Conservation (phyloP, 2,888 invertebrate species). For the Microplitis manilae region DNA sequence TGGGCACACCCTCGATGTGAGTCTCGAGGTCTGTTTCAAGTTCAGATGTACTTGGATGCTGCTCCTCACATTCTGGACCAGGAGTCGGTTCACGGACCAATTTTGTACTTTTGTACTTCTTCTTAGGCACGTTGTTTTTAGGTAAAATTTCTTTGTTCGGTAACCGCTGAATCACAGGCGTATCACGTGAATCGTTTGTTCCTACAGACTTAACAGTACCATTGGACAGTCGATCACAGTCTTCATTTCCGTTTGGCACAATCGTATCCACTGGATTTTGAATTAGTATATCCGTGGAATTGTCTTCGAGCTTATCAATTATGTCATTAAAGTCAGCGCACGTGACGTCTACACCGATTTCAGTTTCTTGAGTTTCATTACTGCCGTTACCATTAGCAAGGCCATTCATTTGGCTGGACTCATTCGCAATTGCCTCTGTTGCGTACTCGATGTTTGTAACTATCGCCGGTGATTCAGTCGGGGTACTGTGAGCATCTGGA, state of each 20-base stretch:
- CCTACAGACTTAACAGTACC: neutral
- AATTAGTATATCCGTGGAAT: conserved; percentile 12
- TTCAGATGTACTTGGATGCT: conserved; percentile 29
- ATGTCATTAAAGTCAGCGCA: conserved; percentile 46
- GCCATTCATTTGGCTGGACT: conserved; percentile 43
- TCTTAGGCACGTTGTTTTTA: conserved; percentile 31
- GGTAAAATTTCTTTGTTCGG: conserved; percentile 12
- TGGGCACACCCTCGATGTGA: conserved; percentile 39
- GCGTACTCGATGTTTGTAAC: conserved; percentile 48
- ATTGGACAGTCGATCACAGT: conserved; percentile 23
- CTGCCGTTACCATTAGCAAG: conserved; percentile 4
- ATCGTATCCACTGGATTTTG: conserved; percentile 16
- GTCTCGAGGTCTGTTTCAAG: conserved; percentile 15
- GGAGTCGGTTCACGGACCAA: conserved; percentile 64
- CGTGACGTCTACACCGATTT: conserved; percentile 48
- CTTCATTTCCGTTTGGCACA: conserved; percentile 39
- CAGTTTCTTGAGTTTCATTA: conserved; percentile 47
- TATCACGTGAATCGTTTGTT: conserved; percentile 19
- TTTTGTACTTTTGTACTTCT: conserved; percentile 61
- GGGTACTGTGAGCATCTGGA: conserved; percentile 10
- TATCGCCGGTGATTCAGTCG: conserved; percentile 33
- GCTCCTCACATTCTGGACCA: conserved; percentile 55
- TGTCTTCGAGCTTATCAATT: conserved; percentile 37
- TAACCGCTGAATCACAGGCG: neutral
- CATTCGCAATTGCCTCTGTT: conserved; percentile 49